phyloP scores from a whole-genome alignment of 2,888 invertebrate species.

The Beris morrisii region DNA sequence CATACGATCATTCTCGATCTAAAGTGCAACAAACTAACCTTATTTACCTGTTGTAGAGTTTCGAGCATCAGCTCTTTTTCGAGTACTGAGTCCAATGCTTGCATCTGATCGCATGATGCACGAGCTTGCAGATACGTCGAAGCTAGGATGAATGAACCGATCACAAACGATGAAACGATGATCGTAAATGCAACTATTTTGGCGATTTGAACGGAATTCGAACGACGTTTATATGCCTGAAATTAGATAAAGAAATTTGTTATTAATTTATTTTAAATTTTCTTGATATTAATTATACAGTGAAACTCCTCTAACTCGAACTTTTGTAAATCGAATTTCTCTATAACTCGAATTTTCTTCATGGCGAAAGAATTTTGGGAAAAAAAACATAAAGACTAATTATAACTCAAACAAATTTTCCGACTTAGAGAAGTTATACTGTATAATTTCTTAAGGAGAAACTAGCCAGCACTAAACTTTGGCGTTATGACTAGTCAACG shows the following conservation, averaged over 20 bases:
- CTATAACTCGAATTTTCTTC: no score
- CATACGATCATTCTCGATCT: no score
- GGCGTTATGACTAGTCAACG: no score
- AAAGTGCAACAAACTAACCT: slow-evolving; percentile 38
- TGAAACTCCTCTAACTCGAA: no score
- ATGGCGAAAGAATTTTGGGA: no score
- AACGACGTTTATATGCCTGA: slow-evolving; percentile 79
- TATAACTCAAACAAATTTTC: no score
- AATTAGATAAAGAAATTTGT: slow-evolving; percentile 41
- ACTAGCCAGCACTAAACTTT: no score
- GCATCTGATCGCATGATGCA: slow-evolving; percentile 76
- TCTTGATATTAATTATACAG: no score
- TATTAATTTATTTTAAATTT: slow-evolving; percentile 3
- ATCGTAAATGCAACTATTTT: slow-evolving; percentile 82
- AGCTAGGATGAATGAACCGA: slow-evolving; percentile 81
- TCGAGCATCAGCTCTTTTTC: slow-evolving; percentile 73
- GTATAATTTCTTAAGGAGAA: no score
- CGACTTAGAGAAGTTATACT: no score
- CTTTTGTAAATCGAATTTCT: no score
- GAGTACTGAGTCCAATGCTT: slow-evolving; percentile 67
- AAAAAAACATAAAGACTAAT: no score
- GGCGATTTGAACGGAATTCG: slow-evolving; percentile 82
- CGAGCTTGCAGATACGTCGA: slow-evolving; percentile 82
- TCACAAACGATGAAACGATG: slow-evolving; percentile 75
- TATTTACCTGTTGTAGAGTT: slow-evolving; percentile 70